Evolutionary conservation across 2,888 invertebrate genomes (phyloP).

Genomic region (Monopis laevigella): DNA sequence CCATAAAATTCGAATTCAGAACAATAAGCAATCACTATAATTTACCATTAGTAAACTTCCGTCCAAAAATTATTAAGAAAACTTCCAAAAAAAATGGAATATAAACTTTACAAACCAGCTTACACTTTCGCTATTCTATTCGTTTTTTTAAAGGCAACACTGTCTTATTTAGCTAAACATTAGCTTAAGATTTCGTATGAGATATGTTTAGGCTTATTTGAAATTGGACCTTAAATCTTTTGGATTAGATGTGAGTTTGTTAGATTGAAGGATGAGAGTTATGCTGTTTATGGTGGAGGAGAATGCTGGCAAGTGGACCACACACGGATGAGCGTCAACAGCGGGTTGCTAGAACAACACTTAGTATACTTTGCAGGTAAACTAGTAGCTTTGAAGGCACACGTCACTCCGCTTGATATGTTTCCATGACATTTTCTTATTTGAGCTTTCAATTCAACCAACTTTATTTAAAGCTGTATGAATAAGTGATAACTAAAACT

Average conservation of each 20-base stretch:
- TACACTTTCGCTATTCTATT: constrained; percentile 59
- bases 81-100: constrained; percentile 14
- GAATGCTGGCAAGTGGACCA: constrained; percentile 39
- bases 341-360: constrained; percentile 57
- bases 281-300: constrained; percentile 24
- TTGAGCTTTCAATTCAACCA: too few species aligned
- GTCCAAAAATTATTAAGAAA: constrained; percentile 9
- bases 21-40: constrained; percentile 6
- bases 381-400: constrained; percentile 46
- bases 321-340: constrained; percentile 59
- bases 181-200: too few species aligned
- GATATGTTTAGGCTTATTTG: too few species aligned
- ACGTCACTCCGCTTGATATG: constrained; percentile 34
- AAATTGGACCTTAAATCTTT: constrained; percentile 7
- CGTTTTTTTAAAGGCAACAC: constrained; percentile 42
- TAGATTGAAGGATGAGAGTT: constrained; percentile 20
- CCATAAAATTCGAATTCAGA: too few species aligned
- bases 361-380: constrained; percentile 62
- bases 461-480: too few species aligned
- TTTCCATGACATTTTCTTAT: constrained; percentile 10
- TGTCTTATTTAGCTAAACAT: constrained; percentile 43
- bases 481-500: too few species aligned
- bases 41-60: constrained; percentile 10
- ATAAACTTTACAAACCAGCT: constrained; percentile 44
- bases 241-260: constrained; percentile 28